Evolutionary conservation across 2,113 vertebrate species (phyloP).

Genomic region (Petrocephalus zakoni): DNA sequence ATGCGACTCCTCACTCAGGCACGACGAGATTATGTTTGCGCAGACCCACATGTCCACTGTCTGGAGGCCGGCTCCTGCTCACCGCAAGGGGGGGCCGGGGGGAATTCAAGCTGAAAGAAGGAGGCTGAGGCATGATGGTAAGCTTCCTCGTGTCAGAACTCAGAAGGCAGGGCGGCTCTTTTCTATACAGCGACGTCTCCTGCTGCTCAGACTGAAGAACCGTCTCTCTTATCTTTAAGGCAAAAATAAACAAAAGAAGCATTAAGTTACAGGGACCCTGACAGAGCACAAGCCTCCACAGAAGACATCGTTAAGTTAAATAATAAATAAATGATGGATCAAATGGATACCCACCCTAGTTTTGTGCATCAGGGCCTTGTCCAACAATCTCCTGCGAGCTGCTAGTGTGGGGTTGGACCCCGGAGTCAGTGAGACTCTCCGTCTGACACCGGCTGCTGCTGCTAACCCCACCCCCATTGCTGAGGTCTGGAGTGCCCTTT

Average conservation of each 20-base stretch:
- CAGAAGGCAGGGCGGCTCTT: conserved; percentile 46
- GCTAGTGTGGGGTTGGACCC: conserved; percentile 59
- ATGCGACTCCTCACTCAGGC: no score
- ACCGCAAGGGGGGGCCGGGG: conserved; percentile 33
- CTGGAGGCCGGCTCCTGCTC: conserved; percentile 8
- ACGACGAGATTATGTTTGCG: background rate
- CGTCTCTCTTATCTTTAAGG: conserved; percentile 34
- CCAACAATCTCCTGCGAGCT: conserved; percentile 62
- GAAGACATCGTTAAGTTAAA: background rate
- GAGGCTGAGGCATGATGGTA: conserved; percentile 30
- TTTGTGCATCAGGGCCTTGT: conserved; percentile 64
- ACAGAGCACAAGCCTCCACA: background rate
- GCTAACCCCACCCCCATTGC: conserved; percentile 26
- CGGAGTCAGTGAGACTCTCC: conserved; percentile 43
- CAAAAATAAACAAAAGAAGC: background rate
- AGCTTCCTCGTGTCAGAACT: conserved; percentile 44
- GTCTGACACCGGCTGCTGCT: conserved; percentile 35
- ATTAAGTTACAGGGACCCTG: background rate
- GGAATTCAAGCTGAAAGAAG: conserved; percentile 52
- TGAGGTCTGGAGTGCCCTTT: conserved; percentile 34
- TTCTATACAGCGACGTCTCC: conserved; percentile 46
- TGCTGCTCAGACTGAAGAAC: conserved; percentile 48
- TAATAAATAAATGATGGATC: background rate
- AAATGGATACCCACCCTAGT: conserved; percentile 54
- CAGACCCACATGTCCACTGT: background rate